Conservation (phyloP, 2,888 invertebrate species). For the Heterodera filipjevi region DNA sequence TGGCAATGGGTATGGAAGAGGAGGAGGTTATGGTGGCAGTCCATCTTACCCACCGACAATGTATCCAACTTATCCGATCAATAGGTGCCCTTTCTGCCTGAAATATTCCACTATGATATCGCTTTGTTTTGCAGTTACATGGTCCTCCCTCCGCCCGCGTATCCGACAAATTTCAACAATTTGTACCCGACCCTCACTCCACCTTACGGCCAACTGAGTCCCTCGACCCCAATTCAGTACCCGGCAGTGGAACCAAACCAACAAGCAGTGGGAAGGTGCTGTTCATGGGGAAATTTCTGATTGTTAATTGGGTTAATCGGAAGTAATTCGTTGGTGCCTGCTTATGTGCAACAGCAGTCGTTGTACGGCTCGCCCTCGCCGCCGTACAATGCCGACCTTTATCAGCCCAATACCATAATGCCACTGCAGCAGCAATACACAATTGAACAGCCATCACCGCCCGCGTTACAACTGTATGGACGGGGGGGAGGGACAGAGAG, state of each 20-base stretch:
- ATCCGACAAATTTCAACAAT: not conserved
- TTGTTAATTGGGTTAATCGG: not conserved
- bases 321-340: not conserved
- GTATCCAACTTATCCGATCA: slow-evolving; percentile 2
- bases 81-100: not conserved
- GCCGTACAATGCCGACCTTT: not conserved
- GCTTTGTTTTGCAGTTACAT: not conserved
- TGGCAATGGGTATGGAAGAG: not conserved
- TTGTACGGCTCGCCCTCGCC: not conserved
- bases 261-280: not conserved
- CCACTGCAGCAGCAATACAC: not conserved
- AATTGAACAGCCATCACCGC: not conserved
- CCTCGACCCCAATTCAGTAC: not conserved
- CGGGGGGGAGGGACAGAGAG: no score
- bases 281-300: not conserved
- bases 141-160: not conserved
- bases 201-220: not conserved
- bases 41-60: not conserved
- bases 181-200: not conserved
- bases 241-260: not conserved
- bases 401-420: not conserved
- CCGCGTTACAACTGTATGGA: not conserved
- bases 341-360: not conserved
- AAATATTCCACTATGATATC: not conserved
- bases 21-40: not conserved